Percentiles rank a stretch among this genome's conserved stretches.
These are phyloP conservation scores for Drosophila rhopaloa DNA, from an alignment of 1,140 invertebrate genomes.

Conservation along the genomic window DNA sequence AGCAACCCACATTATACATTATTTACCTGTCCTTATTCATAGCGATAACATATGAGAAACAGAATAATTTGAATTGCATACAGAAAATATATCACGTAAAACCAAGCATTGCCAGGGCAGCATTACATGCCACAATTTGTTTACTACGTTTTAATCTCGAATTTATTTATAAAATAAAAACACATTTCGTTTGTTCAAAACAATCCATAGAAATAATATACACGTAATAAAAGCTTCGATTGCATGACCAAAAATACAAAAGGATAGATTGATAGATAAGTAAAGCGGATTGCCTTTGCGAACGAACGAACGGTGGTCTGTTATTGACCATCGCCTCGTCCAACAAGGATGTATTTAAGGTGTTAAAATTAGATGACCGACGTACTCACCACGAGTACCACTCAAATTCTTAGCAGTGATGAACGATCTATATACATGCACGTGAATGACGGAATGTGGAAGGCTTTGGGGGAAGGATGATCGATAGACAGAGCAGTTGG, in stretches of 20 bases:
- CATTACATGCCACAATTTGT: not conserved
- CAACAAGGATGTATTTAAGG: conserved; percentile 5
- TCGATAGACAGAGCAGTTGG: conserved; percentile 4
- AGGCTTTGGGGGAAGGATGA: not conserved
- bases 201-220: conserved; percentile 73
- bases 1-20: too few relatives aligned
- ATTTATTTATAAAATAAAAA: conserved; percentile 83
- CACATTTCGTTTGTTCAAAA: conserved; percentile 72
- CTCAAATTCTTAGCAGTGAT: conserved; percentile 8
- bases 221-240: conserved; percentile 54
- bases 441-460: conserved; percentile 15
- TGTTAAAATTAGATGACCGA: conserved; percentile 15
- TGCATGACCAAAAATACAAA: conserved; percentile 59
- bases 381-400: not conserved
- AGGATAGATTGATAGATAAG: conserved; percentile 18
- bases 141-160: conserved; percentile 57
- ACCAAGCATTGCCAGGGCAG: too few relatives aligned
- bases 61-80: too few relatives aligned
- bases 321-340: not conserved
- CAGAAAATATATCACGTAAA: too few relatives aligned
- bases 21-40: too few relatives aligned
- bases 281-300: conserved; percentile 10
- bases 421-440: conserved; percentile 37
- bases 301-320: too few relatives aligned
- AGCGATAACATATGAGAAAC: too few relatives aligned